Evolutionary conservation across 2,797 vertebrate genomes (phyloP), one percentile per base, ranked within the genome.

Genomic region (Bovichtus diacanthus): DNA sequence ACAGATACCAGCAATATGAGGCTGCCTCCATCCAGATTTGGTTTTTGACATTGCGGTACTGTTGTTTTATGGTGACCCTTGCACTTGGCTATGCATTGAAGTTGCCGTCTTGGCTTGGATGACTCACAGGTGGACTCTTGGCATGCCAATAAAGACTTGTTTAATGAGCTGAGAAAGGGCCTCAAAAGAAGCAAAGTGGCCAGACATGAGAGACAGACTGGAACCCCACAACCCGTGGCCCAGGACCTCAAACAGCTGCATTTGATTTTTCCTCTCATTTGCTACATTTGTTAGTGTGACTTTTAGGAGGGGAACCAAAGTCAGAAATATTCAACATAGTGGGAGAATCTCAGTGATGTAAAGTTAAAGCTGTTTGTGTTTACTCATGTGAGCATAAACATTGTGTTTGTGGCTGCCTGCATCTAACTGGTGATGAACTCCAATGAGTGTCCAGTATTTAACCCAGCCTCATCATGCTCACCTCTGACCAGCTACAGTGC

Each of bases 241-340:
- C 50, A n/a, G 67, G 55, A 89, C 81, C 79, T 86, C 56, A 54
- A 78, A 80, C 90, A 93, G 86, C 89, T 93, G 92, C 58, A 16
- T 87, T 85, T 88, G 78, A 90, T 92, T 89, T 87, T 31, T 81
- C 55, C 71, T 80, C 65, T 83, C 69, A 80, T 90, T 91, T 86
- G 58, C 76, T 83, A 74, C 67, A 73, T 86, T 86, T 86, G 80
- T 87, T 73, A 64, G 51, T 50, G 72, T 83, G 80, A 87, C 70
- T 83, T 88, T 86, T 77, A 89, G 63, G 58, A 80, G 66, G 43
- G 19, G 50, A 76, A 80, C 54, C 50, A 67, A 68, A 86, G 81
- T 74, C 69, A 76, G 63, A 90, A 75, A 60, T 50, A 71, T 41
- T 88, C 46, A 43, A 34, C 27, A 36, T 25, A 49, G 70, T 0